A percentile compares a stretch with the other conserved stretches of the same genome.
These are phyloP conservation scores for Scortum barcoo DNA, from an alignment of 2,113 vertebrate species.

Conservation along the genomic window DNA sequence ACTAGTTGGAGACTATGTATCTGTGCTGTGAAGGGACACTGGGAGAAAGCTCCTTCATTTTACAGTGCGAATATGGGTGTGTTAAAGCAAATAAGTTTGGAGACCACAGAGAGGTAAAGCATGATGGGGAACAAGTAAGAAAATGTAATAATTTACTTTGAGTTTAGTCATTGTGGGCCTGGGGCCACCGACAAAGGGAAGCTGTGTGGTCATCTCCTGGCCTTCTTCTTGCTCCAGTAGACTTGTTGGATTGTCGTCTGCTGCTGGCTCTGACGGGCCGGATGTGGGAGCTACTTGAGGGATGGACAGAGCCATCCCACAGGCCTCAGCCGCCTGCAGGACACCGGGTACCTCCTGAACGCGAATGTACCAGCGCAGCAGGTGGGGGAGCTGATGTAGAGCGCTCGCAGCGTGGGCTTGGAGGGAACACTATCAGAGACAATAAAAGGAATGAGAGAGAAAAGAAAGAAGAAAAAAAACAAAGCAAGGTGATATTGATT, in stretches of 20 bases:
- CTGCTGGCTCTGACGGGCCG: slow-evolving; percentile 1
- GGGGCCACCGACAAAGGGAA: slow-evolving; percentile 91
- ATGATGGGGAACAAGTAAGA: slow-evolving; percentile 26
- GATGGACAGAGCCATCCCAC: slow-evolving; percentile 85
- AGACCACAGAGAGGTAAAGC: slow-evolving; percentile 26
- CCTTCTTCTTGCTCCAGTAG: slow-evolving; percentile 67
- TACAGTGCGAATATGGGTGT: background rate
- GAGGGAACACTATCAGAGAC: slow-evolving; percentile 83
- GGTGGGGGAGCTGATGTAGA: slow-evolving; percentile 86
- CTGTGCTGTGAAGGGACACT: slow-evolving; percentile 28
- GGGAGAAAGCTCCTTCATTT: slow-evolving; percentile 4
- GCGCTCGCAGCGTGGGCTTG: slow-evolving; percentile 74
- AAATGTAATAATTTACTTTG: slow-evolving; percentile 85
- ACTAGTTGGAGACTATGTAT: slow-evolving; percentile 55
- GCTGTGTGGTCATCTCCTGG: slow-evolving; percentile 71
- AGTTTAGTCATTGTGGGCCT: slow-evolving; percentile 96
- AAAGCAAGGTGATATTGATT: slow-evolving; percentile 59
- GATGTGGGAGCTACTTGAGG: slow-evolving; percentile 66
- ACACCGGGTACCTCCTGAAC: slow-evolving; percentile 92
- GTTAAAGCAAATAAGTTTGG: slow-evolving; percentile 26
- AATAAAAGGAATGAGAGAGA: slow-evolving; percentile 11
- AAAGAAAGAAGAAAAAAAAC: slow-evolving; percentile 7
- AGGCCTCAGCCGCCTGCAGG: slow-evolving; percentile 84
- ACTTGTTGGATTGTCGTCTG: background rate
- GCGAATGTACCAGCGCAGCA: slow-evolving; percentile 90